Percentiles rank a stretch among this genome's conserved stretches.
These are phyloP conservation scores for Hyalella azteca DNA, from an alignment of 2,888 invertebrate genomes.

Conservation along the genomic window DNA sequence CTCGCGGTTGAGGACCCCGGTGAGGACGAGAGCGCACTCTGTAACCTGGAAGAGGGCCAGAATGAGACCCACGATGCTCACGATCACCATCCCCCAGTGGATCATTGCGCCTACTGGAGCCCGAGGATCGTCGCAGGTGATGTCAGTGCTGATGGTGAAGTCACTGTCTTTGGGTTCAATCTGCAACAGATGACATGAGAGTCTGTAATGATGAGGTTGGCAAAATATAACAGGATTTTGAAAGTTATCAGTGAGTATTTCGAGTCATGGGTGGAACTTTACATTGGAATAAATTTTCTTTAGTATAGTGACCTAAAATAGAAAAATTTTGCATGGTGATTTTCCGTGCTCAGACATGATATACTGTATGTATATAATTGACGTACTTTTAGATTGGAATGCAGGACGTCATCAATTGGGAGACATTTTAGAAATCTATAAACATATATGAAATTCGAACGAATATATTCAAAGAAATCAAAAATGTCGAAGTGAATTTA, in stretches of 20 bases:
- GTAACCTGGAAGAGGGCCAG: constrained; percentile 17
- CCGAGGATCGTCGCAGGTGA: constrained; percentile 44
- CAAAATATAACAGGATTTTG: not conserved
- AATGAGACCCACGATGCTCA: constrained; percentile 47
- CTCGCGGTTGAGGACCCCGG: not conserved
- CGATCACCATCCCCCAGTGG: constrained; percentile 51
- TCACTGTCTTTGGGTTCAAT: constrained; percentile 8
- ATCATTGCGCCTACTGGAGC: constrained; percentile 48
- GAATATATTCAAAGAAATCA: no score
- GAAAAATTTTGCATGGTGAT: no score
- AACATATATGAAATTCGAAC: no score
- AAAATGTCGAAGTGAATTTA: no score
- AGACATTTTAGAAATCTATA: no score
- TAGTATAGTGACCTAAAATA: no score
- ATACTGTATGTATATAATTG: no score
- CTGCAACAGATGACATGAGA: no score
- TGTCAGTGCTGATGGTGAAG: constrained; percentile 42
- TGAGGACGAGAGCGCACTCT: not conserved
- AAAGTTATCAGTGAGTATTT: not conserved
- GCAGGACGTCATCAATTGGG: no score
- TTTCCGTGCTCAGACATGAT: no score
- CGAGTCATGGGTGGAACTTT: not conserved
- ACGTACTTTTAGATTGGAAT: no score
- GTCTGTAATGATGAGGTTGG: not conserved
- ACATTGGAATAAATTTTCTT: not conserved